Evolutionary conservation across 2,888 invertebrate species (phyloP), one percentile per base, ranked within the genome.

Genomic region (Oligia strigilis): DNA sequence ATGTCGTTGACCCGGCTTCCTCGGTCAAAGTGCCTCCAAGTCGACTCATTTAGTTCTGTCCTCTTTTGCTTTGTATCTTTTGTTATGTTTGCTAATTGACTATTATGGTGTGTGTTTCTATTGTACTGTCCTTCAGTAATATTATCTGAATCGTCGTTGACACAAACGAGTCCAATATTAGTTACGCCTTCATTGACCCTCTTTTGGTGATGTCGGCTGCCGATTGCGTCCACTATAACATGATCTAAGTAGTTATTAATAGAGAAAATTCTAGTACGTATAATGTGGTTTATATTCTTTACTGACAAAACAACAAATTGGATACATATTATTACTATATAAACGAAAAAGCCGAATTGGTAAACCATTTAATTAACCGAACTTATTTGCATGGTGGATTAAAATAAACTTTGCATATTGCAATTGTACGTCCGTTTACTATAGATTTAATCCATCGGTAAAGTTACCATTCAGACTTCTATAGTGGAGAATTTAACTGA

Each of bases 1-100:
- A 72, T 72, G 89, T 78, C 82, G 62, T 78, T 89, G 88, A 85
- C 86, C 86, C 75, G 36, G 49, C 77, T 55, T 65, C 70, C 49
- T 65, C 72, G 72, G 71, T 72, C 72, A 69, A 60, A 80, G 72
- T 75, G 65, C n/a, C 74, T 72, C 72, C 13, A 65, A 65, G 67
- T 46, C 52, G 43, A 65, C 72, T 80, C 72, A 40, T 72, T 84
- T 78, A 62, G 29, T 75, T 81, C 81, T n/a, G 43, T 77, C 55
- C 69, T 76, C 73, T 62, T 85, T 78, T 29, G n/a, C 67, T 74
- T 49, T 46, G 75, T 49, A 72, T 46, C 40, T 70, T 60, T 65
- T 80, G 67, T 85, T 60, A 13, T 73, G 40, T 72, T 78, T 36
- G n/a, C 36, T 70, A 64, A 79, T 84, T 60, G 64, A 52, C 65